Percentiles rank a stretch among this genome's conserved stretches.
Conservation (phyloP, 2,797 vertebrate genomes). For the Geotrypetes seraphini region DNA sequence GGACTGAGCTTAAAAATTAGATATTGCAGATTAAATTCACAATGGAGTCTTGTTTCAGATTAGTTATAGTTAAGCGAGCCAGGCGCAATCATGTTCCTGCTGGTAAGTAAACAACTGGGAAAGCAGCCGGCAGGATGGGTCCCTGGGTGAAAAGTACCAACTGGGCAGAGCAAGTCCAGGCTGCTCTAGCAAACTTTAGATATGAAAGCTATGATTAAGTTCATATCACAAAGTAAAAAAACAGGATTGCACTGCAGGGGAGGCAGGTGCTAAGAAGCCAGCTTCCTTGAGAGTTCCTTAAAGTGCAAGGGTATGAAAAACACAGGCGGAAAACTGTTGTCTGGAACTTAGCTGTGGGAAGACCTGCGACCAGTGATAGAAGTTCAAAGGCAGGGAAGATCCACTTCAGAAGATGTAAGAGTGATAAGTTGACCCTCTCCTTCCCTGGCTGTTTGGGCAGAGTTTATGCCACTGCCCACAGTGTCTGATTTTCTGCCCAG, state of each 20-base stretch:
- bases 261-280: slow-evolving; percentile 3
- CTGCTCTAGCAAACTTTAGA: not conserved
- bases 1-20: slow-evolving; percentile 19
- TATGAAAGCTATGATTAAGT: too few species aligned
- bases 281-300: slow-evolving; percentile 24
- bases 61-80: slow-evolving; percentile 7
- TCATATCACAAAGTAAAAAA: too few species aligned
- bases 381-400: too few species aligned
- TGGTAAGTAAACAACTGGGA: slow-evolving; percentile 15
- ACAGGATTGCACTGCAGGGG: not conserved
- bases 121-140: slow-evolving; percentile 13
- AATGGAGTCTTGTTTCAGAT: slow-evolving; percentile 28
- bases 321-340: slow-evolving; percentile 16
- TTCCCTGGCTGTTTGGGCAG: too few species aligned
- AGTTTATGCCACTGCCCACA: too few species aligned
- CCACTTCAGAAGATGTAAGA: too few species aligned
- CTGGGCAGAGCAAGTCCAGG: slow-evolving; percentile 5
- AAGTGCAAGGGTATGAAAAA: too few species aligned
- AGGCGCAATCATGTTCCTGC: not conserved
- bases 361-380: too few species aligned
- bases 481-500: too few species aligned
- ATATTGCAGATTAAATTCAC: slow-evolving; percentile 24
- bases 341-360: slow-evolving; percentile 1
- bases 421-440: too few species aligned
- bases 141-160: not conserved